Conservation (phyloP, 2,888 invertebrate species). For the Pantelozetes paolii region DNA sequence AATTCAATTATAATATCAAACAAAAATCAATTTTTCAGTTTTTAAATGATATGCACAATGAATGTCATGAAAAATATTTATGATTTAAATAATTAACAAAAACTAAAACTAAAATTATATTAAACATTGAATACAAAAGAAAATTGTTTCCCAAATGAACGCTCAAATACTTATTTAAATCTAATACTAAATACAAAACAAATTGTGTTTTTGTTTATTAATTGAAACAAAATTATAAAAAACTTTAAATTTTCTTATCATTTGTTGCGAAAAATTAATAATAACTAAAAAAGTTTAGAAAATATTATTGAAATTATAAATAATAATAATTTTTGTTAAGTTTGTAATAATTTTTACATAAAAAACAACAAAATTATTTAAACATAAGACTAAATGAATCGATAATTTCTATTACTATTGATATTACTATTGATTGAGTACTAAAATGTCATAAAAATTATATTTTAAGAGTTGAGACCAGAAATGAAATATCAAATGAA, state of each 20-base stretch:
- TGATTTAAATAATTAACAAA: too few species aligned
- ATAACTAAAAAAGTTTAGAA: not conserved
- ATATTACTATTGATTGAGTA: too few species aligned
- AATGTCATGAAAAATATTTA: not conserved
- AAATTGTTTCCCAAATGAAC: not conserved
- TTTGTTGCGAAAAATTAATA: too few species aligned
- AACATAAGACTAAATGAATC: not conserved
- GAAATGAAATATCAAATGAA: not conserved
- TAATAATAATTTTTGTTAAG: conserved; percentile 7
- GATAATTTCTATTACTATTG: not conserved
- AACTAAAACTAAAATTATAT: too few species aligned
- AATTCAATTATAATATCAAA: too few species aligned
- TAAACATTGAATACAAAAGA: not conserved
- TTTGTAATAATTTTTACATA: conserved; percentile 6
- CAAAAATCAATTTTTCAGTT: too few species aligned
- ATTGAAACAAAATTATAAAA: too few species aligned
- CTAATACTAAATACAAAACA: not conserved
- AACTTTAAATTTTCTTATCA: not conserved
- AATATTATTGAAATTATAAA: not conserved
- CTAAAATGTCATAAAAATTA: too few species aligned
- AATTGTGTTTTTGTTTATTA: not conserved
- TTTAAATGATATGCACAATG: not conserved
- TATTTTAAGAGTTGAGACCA: not conserved
- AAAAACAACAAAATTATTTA: not conserved
- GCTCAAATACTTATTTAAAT: not conserved